Base-by-base conservation (phyloP, 2,113 vertebrate genomes). In the Pseudopodoces humilis region DNA sequence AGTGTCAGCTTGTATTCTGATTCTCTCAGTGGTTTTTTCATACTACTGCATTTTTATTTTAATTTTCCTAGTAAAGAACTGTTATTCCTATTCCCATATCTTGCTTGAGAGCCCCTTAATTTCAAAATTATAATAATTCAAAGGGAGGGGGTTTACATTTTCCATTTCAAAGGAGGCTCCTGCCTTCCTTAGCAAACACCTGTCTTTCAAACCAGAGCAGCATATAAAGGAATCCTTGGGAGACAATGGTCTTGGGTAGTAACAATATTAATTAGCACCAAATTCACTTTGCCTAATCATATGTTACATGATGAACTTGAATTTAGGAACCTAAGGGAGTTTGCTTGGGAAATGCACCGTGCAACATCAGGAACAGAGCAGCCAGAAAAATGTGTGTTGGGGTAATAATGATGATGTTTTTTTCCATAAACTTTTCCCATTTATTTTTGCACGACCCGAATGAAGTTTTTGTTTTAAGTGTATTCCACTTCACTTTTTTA, bases 351-450 rank as follows among this genome's bases (percentile, higher is more conserved):
- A 67, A 37, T 60, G 31, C 17, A 9, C 27, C 6, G 7, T 31
- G 41, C 71, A 64, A 83, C 37, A 74, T 19, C 50, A 79, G n/a
- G 50, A 46, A 5, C 53, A 75, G 79, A 47, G 49, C 67, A 88
- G 90, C 75, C 92, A 92, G 49, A 95, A 83, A 64, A 65, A 22
- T 3, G 3, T n/a, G 23, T 87, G 59, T 88, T 83, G 63, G 92
- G 71, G 59, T 95, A 74, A 84, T 91, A 56, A 68, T 88, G 88
- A 86, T 83, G 80, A 6, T 94, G 33, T 15, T 39, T 93, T 95
- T 93, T 94, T 83, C 88, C 25, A 0, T 74, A 76, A 65, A 49
- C 90, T 74, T 77, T 80, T 85, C 53, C 53, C 56, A 4, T 33
- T 72, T 90, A 62, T 76, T 67, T 63, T 67, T 87, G 25, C 4